Conservation (phyloP, 2,888 invertebrate species). For the Entomobrya multifasciata region DNA sequence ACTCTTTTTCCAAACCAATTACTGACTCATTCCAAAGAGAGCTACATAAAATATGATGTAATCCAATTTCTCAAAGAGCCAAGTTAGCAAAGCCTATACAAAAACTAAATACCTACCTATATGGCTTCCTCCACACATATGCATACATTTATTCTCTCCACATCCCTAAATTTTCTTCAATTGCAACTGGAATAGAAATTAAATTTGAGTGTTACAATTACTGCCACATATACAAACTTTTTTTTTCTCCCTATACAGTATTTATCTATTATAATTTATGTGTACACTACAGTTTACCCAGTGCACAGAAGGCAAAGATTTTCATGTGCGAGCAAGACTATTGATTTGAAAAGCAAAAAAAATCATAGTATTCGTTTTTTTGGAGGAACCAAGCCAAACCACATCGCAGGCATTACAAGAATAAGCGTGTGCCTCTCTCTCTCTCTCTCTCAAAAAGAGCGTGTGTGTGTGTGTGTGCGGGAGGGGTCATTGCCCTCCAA, state of each 20-base stretch:
- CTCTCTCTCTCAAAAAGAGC: background rate
- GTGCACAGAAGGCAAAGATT: too few species aligned
- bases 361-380: too few species aligned
- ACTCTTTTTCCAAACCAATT: conserved; percentile 35
- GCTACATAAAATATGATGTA: conserved; percentile 43
- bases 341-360: too few species aligned
- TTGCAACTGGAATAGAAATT: conserved; percentile 4
- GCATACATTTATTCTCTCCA: conserved; percentile 9
- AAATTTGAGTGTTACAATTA: conserved; percentile 45
- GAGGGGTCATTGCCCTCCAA: conserved; percentile 65
- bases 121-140: too few species aligned
- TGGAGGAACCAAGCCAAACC: background rate
- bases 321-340: too few species aligned
- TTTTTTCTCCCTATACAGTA: background rate
- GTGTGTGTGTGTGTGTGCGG: conserved; percentile 62
- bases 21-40: conserved; percentile 8
- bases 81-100: background rate
- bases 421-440: conserved; percentile 45
- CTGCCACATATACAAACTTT: conserved; percentile 16
- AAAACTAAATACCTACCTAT: background rate
- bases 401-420: background rate
- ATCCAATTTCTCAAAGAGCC: conserved; percentile 26
- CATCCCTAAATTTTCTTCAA: background rate
- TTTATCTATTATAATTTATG: background rate
- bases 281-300: too few species aligned